Conservation (phyloP, 2,888 invertebrate species). For the Mimachlamys varia region DNA sequence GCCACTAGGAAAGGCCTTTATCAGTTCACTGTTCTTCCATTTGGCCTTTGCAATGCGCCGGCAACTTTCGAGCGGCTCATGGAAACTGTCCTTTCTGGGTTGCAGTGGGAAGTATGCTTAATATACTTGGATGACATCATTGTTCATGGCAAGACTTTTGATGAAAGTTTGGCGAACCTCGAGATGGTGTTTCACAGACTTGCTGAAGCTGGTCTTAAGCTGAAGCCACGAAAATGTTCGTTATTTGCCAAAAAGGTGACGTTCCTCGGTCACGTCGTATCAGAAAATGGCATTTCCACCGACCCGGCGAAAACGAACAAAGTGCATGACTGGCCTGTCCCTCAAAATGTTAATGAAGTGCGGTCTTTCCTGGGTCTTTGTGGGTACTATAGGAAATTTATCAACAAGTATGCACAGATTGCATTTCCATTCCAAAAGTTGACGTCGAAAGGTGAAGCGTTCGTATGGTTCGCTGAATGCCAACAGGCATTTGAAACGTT, state of each 20-base stretch:
- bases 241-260: neutral
- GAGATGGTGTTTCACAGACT: constrained; percentile 29
- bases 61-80: neutral
- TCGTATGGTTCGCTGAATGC: constrained; percentile 6
- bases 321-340: constrained; percentile 33
- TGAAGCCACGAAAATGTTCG: constrained; percentile 42
- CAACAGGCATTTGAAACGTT: neutral
- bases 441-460: neutral
- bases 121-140: constrained; percentile 40
- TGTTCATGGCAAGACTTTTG: constrained; percentile 25
- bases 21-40: constrained; percentile 37
- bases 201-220: constrained; percentile 30
- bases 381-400: constrained; percentile 28
- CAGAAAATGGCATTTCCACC: constrained; percentile 36
- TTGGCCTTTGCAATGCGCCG: constrained; percentile 38
- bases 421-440: neutral
- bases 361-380: constrained; percentile 37
- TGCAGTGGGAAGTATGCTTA: constrained; percentile 38
- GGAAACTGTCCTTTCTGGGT: no score
- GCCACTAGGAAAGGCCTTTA: neutral
- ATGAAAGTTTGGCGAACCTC: constrained; percentile 32
- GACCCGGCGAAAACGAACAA: no score
- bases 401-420: neutral
- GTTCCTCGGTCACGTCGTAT: constrained; percentile 36
- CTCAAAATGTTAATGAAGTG: constrained; percentile 28